Evolutionary conservation across 2,888 invertebrate species (phyloP).

Genomic region (Scrobipalpa atriplicella): DNA sequence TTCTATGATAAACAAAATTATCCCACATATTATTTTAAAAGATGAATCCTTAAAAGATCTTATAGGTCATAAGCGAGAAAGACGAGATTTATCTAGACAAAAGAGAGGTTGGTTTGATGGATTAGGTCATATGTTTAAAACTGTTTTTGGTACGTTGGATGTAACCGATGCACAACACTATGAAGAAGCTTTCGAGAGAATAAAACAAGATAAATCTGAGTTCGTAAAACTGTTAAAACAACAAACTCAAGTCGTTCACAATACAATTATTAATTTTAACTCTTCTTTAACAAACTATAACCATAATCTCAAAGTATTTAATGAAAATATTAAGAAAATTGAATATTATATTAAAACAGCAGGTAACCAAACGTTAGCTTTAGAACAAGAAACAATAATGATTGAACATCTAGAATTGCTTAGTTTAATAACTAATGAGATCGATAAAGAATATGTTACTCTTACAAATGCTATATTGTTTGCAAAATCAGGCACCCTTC

Average conservation of each 20-base stretch:
- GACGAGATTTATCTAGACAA: slow-evolving; percentile 28
- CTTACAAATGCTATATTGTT: slow-evolving; percentile 37
- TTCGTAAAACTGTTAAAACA: slow-evolving; percentile 34
- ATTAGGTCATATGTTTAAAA: slow-evolving; percentile 37
- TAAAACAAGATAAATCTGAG: slow-evolving; percentile 35
- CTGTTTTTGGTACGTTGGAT: slow-evolving; percentile 38
- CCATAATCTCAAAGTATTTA: slow-evolving; percentile 34
- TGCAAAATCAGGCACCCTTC: slow-evolving; percentile 35
- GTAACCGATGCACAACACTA: slow-evolving; percentile 35
- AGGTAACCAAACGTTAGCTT: slow-evolving; percentile 31
- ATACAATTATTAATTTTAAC: slow-evolving; percentile 36
- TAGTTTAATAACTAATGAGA: slow-evolving; percentile 35
- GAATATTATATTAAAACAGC: slow-evolving; percentile 34
- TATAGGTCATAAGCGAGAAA: no score
- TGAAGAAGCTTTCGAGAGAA: slow-evolving; percentile 35
- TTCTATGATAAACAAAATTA: slow-evolving; percentile 33
- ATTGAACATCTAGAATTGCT: slow-evolving; percentile 36
- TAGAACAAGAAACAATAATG: slow-evolving; percentile 38
- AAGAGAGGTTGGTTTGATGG: slow-evolving; percentile 38
- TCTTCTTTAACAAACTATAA: slow-evolving; percentile 34
- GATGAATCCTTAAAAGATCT: slow-evolving; percentile 35
- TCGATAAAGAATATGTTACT: slow-evolving; percentile 36
- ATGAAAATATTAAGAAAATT: slow-evolving; percentile 34
- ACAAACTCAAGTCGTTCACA: slow-evolving; percentile 33
- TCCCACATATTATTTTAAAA: slow-evolving; percentile 34